Evolutionary conservation across 2,888 invertebrate species (phyloP), one percentile per base, ranked within the genome.

Genomic region (Ormia ochracea): DNA sequence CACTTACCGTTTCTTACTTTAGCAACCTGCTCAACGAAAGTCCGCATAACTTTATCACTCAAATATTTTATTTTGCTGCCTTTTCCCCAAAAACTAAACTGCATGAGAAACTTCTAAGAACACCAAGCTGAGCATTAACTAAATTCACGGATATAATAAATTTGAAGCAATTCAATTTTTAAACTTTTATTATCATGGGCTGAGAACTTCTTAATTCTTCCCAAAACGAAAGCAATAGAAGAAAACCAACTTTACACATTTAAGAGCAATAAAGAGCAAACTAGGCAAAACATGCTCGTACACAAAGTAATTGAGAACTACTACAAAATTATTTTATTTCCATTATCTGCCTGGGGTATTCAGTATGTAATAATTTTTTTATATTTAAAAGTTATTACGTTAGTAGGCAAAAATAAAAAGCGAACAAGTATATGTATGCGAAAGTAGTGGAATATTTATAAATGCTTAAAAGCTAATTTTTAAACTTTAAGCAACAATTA

Each of bases 261-360:
- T 7, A 45, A 45, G 21, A 45, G 61, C 31, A 45, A 65, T 52
- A 17, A 26, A 48, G 36, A 38, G 12, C 17, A 12, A 36, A 26
- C 14, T 0, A 17, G 6, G 2, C n/a, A 23, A 45, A 21, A 14
- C 10, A 12, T n/a, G n/a, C n/a, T n/a, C n/a, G n/a, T n/a, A n/a
- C 21, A 12, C n/a, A 23, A 14, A 23, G 6, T 66, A 66, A 54
- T 54, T 52, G 41, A 28, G 41, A 23, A 66, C 66, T 31, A 28
- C 5, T 19, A 41, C 41, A 65, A 38, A 36, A 38, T 19, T 41
- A 31, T 28, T 41, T n/a, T 41, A n/a, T 54, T 66, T 52, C 21
- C 23, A 31, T 68, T 43, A 23, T 56, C 3, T 28, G 31, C 68
- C 68, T n/a, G 4, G 45, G 17, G 56, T n/a, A n/a, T n/a, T n/a